Conservation (phyloP, 2,113 vertebrate genomes). For the Chauna torquata region DNA sequence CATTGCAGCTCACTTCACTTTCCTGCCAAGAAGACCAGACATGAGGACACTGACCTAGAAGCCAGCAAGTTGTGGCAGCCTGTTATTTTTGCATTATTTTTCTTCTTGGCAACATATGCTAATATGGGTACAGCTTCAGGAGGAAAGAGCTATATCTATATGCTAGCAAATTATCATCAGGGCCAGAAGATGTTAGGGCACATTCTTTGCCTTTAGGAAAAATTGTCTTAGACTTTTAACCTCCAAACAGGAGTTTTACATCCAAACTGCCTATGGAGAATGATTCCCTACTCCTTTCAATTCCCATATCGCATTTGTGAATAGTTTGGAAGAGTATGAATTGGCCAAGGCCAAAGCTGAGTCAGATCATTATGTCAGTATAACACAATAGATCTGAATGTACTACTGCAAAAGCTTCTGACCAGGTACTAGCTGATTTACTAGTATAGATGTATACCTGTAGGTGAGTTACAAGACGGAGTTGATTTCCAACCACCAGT, state of each 20-base stretch:
- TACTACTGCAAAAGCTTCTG: neutral
- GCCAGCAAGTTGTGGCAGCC: neutral
- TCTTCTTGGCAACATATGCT: neutral
- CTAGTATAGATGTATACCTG: neutral
- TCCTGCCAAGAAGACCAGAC: rapidly evolving
- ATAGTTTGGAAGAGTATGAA: neutral
- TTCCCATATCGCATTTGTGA: neutral
- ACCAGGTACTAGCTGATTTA: neutral
- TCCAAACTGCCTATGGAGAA: neutral
- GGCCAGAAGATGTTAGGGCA: neutral
- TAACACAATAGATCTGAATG: neutral
- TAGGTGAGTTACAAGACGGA: neutral
- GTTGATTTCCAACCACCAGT: neutral
- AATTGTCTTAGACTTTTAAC: neutral
- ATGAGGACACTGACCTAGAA: neutral
- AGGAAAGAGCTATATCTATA: neutral
- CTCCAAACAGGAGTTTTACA: neutral
- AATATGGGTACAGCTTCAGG: neutral
- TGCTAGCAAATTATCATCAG: neutral
- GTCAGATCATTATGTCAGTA: neutral
- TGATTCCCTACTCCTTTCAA: neutral
- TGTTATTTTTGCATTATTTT: neutral
- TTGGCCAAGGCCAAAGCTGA: neutral
- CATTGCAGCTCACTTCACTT: neutral
- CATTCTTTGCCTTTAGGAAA: neutral